Base-by-base conservation (phyloP, 2,888 invertebrate species). In the Phengaris arion region DNA sequence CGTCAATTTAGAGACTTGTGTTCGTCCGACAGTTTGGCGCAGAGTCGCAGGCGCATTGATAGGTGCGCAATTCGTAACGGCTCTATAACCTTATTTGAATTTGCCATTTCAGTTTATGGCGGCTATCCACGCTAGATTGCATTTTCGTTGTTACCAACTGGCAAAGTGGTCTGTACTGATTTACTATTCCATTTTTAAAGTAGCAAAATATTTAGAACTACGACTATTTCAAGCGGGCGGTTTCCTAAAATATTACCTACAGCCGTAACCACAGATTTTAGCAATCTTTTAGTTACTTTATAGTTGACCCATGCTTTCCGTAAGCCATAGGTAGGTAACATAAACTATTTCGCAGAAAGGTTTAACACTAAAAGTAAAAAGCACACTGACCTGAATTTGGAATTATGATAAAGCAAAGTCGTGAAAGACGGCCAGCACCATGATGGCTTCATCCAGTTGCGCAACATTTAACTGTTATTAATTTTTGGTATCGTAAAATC, bases 21-120 rank as follows among this genome's bases (percentile, higher is more conserved):
- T 54, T 72, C 22, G 52, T 22, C 54, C 35, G 72, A 54, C 54
- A 72, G 72, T 72, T 35, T 54, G 12, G 72, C 13, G 15, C 46
- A 15, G 48, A 74, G 48, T 74, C 70, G 64, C 73, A 75, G 69
- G 76, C 70, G 77, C 80, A 81, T 81, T 80, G 78, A 81, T 79
- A 64, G 64, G 64, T 64, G 79, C 79, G 79, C 80, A 79, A 83
- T 84, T 83, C 79, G 82, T 88, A 88, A 89, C 87, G 88, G 89
- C 79, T 80, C 82, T 80, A 76, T 79, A 80, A 82, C 86, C 88
- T 82, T 87, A 86, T 86, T 86, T 81, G 83, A 83, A 82, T 84
- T 85, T 81, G 84, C 85, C 82, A 84, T 85, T 86, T 87, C 84
- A 81, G 80, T 84, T 85, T 86, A 84, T 81, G 82, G 82, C 81